Base-by-base conservation (phyloP, 23 tunicate species). In the Halocynthia aurantium region DNA sequence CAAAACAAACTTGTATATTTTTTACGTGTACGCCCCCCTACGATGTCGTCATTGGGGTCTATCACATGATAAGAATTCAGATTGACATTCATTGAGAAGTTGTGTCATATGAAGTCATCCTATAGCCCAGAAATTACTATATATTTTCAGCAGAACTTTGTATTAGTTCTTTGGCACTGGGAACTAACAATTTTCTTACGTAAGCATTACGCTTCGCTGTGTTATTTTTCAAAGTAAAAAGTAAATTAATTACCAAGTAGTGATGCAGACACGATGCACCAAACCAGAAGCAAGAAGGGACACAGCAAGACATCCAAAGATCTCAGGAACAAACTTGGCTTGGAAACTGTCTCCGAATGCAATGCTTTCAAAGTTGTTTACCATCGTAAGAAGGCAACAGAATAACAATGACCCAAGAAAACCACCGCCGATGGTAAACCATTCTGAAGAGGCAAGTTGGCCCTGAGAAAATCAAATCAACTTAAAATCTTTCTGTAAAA, bases 241-340 rank as follows among this genome's bases (percentile, higher is more conserved):
- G 44, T 31, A 31, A 31, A 31, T 31, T 1, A 74, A 19, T 74
- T 17, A 74, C 78, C 98, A 92, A 67, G 87, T 82, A 9, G 98
- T 92, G 10, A 92, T 92, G 62, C 98, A 78, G 7, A 92, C 98
- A 61, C 98, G 71, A 82, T 92, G 98, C 6, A 92, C 92, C 76
- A 92, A 22, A 21, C 78, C 98, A 53, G 88, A 92, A 10, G 98
- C 88, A 78, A 82, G 56, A 57, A 77, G 61, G 0, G 98, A 80
- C 0, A 80, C 61, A 53, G 55, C 85, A 20, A 92, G 82, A 62
- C 92, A 92, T 10, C 72, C 76, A 73, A 92, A 22, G 51, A 92
- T 82, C 67, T 92, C 98, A 7, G 98, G 98, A 51, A 92, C 76
- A 69, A 92, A 58, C 56, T 92, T 92, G 15, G 98, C 98, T 86